A percentile compares a stretch with the other conserved stretches of the same genome.
These are phyloP conservation scores for Plumapathes pennacea DNA, from an alignment of 92 coral and sea anemone genomes.

Conservation along the genomic window DNA sequence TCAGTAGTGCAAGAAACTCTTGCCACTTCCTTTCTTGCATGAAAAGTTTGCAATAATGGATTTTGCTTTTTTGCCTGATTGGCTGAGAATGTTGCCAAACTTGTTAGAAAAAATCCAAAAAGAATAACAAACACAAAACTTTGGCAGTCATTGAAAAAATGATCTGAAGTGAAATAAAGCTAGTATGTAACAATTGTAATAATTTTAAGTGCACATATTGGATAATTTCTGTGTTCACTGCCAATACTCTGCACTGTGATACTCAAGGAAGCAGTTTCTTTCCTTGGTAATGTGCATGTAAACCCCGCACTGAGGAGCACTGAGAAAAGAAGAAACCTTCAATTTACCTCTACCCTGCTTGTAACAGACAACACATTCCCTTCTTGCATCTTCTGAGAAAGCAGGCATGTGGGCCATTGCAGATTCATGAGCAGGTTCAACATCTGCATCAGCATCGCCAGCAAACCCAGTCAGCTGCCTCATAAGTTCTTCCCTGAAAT, in stretches of 20 bases:
- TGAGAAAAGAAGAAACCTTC: conserved; percentile 14
- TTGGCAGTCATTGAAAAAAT: too few relatives aligned
- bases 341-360: conserved; percentile 22
- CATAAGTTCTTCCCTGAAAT: conserved; percentile 35
- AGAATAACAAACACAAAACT: too few relatives aligned
- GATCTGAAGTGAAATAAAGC: too few relatives aligned
- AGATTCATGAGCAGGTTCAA: conserved; percentile 10
- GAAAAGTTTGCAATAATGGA: too few relatives aligned
- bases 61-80: too few relatives aligned
- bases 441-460: conserved; percentile 26
- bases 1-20: too few relatives aligned
- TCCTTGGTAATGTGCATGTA: conserved; percentile 21
- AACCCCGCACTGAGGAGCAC: conserved; percentile 40
- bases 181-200: too few relatives aligned
- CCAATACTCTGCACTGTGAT: conserved; percentile 38
- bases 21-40: too few relatives aligned
- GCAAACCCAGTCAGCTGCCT: conserved; percentile 25
- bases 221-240: too few relatives aligned
- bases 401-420: conserved; percentile 30
- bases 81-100: too few relatives aligned
- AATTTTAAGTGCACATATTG: too few relatives aligned
- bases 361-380: conserved; percentile 33
- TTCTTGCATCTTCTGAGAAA: background rate
- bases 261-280: conserved; percentile 22
- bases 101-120: too few relatives aligned